Percentiles rank a stretch among this genome's conserved stretches.
Conservation (phyloP, 2,113 vertebrate genomes). For the Tinamus guttatus region DNA sequence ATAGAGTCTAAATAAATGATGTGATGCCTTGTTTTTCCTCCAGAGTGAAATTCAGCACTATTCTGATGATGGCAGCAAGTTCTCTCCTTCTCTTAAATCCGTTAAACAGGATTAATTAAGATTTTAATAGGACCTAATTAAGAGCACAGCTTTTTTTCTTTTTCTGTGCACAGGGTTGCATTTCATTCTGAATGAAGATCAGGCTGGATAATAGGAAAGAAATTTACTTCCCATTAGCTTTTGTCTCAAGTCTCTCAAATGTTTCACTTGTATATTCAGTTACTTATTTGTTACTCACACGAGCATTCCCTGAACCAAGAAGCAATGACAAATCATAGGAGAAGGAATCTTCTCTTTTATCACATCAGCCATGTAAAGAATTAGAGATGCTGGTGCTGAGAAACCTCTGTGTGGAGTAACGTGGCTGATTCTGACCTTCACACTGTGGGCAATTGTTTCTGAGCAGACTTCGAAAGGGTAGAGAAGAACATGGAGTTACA, state of each 20-base stretch:
- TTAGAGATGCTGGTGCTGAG: neutral
- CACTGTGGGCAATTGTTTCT: neutral
- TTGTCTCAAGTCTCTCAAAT: neutral
- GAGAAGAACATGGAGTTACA: neutral
- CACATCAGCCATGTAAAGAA: neutral
- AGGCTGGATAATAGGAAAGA: neutral
- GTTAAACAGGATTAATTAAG: slow-evolving; percentile 19
- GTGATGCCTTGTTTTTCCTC: neutral
- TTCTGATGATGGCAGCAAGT: slow-evolving; percentile 23
- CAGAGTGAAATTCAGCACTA: neutral
- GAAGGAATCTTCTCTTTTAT: neutral
- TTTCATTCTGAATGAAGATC: neutral
- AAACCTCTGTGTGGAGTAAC: neutral
- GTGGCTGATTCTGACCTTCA: neutral
- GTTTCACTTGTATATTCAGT: neutral
- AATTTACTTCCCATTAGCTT: neutral
- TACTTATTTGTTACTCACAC: neutral
- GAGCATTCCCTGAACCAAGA: neutral
- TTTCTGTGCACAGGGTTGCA: neutral
- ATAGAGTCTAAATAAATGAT: slow-evolving; percentile 15
- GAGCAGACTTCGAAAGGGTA: neutral
- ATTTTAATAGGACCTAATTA: slow-evolving; percentile 18
- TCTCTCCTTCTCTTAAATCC: neutral
- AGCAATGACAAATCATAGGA: neutral
- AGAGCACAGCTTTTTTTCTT: neutral